Conservation (phyloP, 37 sponge, comb jelly and placozoan species). For the Bolinopsis microptera region DNA sequence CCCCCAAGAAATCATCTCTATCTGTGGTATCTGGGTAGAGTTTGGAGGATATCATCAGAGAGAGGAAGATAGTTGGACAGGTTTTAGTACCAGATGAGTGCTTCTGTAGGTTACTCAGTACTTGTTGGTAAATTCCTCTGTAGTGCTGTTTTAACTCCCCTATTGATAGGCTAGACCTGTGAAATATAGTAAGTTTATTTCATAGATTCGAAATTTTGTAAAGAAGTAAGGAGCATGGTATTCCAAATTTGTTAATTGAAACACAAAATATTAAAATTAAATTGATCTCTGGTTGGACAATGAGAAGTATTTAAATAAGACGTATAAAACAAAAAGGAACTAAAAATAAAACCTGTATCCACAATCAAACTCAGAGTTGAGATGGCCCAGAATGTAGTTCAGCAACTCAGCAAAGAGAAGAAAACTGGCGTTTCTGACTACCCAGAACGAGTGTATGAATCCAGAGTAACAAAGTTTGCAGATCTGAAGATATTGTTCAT, state of each 20-base stretch:
- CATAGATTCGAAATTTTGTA: too few relatives aligned
- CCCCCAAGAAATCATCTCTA: background rate
- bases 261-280: too few relatives aligned
- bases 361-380: conserved; percentile 22
- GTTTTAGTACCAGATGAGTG: background rate
- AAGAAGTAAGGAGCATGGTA: too few relatives aligned
- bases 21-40: conserved; percentile 39
- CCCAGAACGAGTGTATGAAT: conserved; percentile 56
- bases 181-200: background rate
- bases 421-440: conserved; percentile 43
- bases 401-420: conserved; percentile 42
- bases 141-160: conserved; percentile 29
- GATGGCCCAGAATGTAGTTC: conserved; percentile 40
- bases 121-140: conserved; percentile 16
- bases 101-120: background rate
- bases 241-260: too few relatives aligned
- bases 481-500: too few relatives aligned
- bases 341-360: conserved; percentile 46
- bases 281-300: too few relatives aligned
- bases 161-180: conserved; percentile 38
- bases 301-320: too few relatives aligned
- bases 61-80: conserved; percentile 62
- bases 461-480: conserved; percentile 56
- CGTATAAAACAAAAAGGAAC: background rate
- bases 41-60: conserved; percentile 54